Conservation (phyloP, 2,888 invertebrate species). For the Lobophora halterata region DNA sequence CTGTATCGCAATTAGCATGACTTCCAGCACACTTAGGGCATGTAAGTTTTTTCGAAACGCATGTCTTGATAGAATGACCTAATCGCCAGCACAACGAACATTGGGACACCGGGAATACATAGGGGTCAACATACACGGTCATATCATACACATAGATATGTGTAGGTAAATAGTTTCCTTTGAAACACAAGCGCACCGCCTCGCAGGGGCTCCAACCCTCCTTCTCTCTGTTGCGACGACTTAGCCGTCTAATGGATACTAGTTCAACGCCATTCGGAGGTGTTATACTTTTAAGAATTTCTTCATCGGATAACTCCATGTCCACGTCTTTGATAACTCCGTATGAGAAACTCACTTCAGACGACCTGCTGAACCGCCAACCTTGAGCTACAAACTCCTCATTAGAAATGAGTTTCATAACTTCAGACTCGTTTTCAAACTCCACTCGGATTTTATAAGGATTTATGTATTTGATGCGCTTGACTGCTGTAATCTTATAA, state of each 20-base stretch:
- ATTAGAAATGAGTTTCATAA: no score
- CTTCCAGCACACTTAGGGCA: conserved; percentile 15
- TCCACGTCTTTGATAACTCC: conserved; percentile 12
- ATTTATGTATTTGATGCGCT: no score
- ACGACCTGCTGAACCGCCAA: background rate
- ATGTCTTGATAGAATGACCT: conserved; percentile 8
- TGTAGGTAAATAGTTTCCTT: background rate
- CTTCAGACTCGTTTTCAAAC: no score
- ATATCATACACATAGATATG: background rate
- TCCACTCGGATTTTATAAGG: no score
- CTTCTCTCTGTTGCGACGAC: background rate
- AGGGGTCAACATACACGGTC: background rate
- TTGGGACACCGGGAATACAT: background rate
- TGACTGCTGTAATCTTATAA: background rate
- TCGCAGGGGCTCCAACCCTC: conserved; percentile 5
- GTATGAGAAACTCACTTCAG: conserved; percentile 6
- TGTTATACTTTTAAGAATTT: conserved; percentile 2
- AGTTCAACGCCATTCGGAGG: no score
- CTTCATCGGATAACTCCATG: conserved; percentile 5
- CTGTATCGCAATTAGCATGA: conserved; percentile 12
- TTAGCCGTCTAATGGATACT: background rate
- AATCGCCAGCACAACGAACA: conserved; percentile 8
- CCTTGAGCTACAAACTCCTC: background rate
- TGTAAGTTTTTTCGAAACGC: conserved; percentile 2
- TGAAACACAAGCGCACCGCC: conserved; percentile 1